phyloP scores from a whole-genome alignment of 2,797 vertebrate genomes.

The Catharus ustulatus region DNA sequence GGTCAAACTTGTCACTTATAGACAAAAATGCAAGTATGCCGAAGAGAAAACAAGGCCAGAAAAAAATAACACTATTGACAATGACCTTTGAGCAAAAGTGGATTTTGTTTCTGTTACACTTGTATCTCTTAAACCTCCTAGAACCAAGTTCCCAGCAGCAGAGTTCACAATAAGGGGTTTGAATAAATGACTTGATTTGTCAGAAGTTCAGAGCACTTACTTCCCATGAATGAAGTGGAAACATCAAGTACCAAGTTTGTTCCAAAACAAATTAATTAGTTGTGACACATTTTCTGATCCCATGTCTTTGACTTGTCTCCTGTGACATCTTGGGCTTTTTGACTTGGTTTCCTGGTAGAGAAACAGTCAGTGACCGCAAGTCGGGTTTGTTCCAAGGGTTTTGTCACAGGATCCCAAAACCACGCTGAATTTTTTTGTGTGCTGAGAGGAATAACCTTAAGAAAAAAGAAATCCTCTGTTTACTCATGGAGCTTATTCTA shows the following conservation, averaged over 20 bases:
- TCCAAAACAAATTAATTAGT: conserved; percentile 2
- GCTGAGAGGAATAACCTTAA: background rate
- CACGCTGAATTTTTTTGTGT: background rate
- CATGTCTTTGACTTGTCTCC: background rate
- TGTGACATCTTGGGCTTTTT: background rate
- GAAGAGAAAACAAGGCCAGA: conserved; percentile 16
- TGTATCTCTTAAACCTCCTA: background rate
- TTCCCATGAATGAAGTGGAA: background rate
- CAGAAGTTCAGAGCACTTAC: background rate
- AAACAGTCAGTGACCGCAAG: background rate
- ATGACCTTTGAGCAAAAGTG: background rate
- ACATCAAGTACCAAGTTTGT: background rate
- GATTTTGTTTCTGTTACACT: background rate
- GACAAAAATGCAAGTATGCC: background rate
- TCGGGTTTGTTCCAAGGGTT: too few relatives aligned
- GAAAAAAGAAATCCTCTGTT: background rate
- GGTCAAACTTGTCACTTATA: conserved; percentile 6
- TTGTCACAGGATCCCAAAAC: background rate
- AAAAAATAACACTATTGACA: background rate
- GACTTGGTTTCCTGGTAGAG: background rate
- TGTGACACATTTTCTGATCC: background rate
- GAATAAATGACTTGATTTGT: background rate
- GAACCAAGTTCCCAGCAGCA: background rate
- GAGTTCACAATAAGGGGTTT: background rate
- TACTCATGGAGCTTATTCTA: background rate